Conservation (phyloP, 1,140 invertebrate species). For the Drosophila varians region DNA sequence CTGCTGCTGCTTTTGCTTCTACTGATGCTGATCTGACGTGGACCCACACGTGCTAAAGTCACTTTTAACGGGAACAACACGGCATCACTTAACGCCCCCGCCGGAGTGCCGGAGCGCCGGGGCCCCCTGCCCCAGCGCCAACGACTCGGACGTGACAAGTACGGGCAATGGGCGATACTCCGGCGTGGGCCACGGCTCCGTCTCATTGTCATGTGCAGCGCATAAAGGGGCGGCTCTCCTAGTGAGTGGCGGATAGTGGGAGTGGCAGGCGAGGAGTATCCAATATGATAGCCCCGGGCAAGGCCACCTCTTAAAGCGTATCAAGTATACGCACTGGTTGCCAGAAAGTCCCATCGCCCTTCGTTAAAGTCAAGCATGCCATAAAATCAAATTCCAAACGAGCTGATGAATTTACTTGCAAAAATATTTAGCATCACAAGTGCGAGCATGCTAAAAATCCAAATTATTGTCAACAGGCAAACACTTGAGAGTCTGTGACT, state of each 20-base stretch:
- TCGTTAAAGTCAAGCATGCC: constrained; percentile 43
- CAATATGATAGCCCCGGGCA: constrained; percentile 44
- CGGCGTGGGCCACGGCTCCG: constrained; percentile 19
- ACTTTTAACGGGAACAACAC: constrained; percentile 77
- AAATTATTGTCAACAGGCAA: constrained; percentile 49
- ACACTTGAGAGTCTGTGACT: constrained; percentile 26
- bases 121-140: constrained; percentile 2
- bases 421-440: constrained; percentile 60
- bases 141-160: constrained; percentile 70
- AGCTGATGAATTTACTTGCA: constrained; percentile 41
- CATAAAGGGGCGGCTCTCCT: constrained; percentile 49
- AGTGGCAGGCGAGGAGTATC: constrained; percentile 25
- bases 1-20: constrained; percentile 2
- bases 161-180: constrained; percentile 56
- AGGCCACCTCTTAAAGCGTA: constrained; percentile 32
- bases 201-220: constrained; percentile 75
- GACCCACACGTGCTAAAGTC: constrained; percentile 75
- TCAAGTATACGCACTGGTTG: constrained; percentile 53
- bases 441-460: constrained; percentile 52
- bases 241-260: background rate
- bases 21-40: constrained; percentile 56
- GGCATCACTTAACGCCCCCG: constrained; percentile 65
- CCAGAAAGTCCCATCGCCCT: constrained; percentile 1
- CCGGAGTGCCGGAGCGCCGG: background rate
- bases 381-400: constrained; percentile 47